Percentiles rank a stretch among this genome's conserved stretches.
These are phyloP conservation scores for Stenchaetothrips biformis DNA, from an alignment of 2,888 invertebrate genomes.

Conservation along the genomic window DNA sequence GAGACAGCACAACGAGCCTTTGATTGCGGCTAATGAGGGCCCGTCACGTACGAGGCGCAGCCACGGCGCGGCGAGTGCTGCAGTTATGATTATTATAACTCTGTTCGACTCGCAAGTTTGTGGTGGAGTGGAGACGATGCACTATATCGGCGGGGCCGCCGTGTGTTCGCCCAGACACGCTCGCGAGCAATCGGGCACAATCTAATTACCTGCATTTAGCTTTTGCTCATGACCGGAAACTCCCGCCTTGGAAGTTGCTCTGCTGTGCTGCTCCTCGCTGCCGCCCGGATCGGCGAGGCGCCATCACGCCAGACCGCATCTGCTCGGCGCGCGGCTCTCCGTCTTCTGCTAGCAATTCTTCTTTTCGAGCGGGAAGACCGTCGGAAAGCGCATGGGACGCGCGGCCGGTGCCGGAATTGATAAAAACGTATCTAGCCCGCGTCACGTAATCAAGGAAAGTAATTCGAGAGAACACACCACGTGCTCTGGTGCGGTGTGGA, in stretches of 20 bases:
- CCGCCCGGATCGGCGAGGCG: background rate
- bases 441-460: too few species aligned
- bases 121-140: background rate
- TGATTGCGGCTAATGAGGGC: constrained; percentile 9
- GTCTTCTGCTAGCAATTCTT: too few species aligned
- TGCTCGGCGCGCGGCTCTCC: too few species aligned
- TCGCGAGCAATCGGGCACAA: background rate
- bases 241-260: background rate
- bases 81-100: background rate
- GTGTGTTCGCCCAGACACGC: background rate
- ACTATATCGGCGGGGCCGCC: background rate
- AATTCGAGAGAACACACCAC: too few species aligned
- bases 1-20: background rate
- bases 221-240: constrained; percentile 23
- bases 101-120: background rate
- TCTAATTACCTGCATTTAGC: constrained; percentile 22
- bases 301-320: too few species aligned
- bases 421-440: too few species aligned
- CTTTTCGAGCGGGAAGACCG: too few species aligned
- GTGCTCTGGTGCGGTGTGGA: too few species aligned
- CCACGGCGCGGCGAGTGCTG: too few species aligned
- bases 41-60: constrained; percentile 8
- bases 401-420: too few species aligned
- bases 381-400: too few species aligned
- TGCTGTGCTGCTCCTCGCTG: background rate